A percentile compares a stretch with the other conserved stretches of the same genome.
Evolutionary conservation across 2,888 invertebrate genomes (phyloP).

Genomic region (Taphrorychus bicolor): DNA sequence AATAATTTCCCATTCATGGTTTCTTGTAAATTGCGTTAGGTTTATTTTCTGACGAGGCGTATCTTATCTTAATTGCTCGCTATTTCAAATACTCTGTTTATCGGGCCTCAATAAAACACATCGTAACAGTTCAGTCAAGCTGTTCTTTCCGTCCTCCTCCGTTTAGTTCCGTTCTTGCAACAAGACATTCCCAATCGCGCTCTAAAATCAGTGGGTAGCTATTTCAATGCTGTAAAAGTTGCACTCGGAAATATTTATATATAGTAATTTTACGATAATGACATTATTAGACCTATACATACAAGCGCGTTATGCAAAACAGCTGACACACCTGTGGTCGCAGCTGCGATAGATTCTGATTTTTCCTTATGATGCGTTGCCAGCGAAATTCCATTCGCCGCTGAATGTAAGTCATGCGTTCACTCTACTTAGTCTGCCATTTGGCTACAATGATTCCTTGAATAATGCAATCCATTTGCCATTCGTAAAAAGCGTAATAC

Average conservation of each 20-base stretch:
- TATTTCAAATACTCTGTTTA: background rate
- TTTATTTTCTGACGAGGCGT: background rate
- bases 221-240: background rate
- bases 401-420: conserved; percentile 22
- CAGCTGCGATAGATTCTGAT: conserved; percentile 44
- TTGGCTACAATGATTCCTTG: background rate
- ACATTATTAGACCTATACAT: conserved; percentile 6
- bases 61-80: background rate
- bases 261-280: background rate
- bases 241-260: background rate
- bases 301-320: conserved; percentile 26
- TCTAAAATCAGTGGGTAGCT: background rate
- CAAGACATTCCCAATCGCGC: background rate
- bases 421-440: conserved; percentile 16
- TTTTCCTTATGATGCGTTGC: conserved; percentile 39
- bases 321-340: conserved; percentile 43
- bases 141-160: background rate
- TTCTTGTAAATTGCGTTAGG: conserved; percentile 29
- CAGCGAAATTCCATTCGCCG: conserved; percentile 26
- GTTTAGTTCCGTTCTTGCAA: background rate
- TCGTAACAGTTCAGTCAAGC: background rate
- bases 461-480: conserved; percentile 3
- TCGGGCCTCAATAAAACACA: background rate
- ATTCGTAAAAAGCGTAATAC: background rate
- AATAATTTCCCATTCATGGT: conserved; percentile 39